Conservation (phyloP, 2,113 vertebrate species). For the Lepidothrix coronata region DNA sequence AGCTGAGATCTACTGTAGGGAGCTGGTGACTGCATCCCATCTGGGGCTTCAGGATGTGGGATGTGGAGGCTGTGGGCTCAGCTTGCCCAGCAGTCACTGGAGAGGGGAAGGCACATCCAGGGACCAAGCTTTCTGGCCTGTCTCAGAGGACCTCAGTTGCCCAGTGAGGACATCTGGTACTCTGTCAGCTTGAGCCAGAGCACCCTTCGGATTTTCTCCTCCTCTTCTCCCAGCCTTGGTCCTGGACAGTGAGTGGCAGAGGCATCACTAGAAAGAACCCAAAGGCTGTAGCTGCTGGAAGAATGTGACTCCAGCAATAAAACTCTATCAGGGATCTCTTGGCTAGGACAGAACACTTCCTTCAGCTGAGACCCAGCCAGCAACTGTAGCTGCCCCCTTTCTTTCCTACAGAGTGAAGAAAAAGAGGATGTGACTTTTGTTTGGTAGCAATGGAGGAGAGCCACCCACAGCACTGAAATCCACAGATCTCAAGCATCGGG, state of each 20-base stretch:
- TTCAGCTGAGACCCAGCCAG: background rate
- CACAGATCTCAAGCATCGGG: background rate
- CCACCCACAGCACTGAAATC: background rate
- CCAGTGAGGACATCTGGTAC: background rate
- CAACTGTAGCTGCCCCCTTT: background rate
- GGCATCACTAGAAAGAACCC: background rate
- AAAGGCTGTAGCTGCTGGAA: background rate
- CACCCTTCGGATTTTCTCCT: background rate
- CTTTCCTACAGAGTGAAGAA: background rate
- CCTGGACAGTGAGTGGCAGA: background rate
- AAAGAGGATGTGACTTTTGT: background rate
- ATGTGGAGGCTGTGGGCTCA: background rate
- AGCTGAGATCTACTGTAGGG: accelerated
- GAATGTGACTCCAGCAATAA: background rate
- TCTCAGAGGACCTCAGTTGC: background rate
- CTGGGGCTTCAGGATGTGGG: accelerated
- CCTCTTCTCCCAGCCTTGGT: background rate
- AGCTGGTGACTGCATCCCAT: background rate
- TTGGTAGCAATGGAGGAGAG: background rate
- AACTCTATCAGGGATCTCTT: background rate
- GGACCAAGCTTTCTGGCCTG: background rate
- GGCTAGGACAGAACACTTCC: background rate
- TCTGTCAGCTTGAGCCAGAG: background rate
- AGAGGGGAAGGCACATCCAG: background rate
- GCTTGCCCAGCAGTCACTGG: background rate